These are phyloP conservation scores for Seriola quinqueradiata DNA, from an alignment of 2,113 vertebrate genomes.

Conservation along the genomic window DNA sequence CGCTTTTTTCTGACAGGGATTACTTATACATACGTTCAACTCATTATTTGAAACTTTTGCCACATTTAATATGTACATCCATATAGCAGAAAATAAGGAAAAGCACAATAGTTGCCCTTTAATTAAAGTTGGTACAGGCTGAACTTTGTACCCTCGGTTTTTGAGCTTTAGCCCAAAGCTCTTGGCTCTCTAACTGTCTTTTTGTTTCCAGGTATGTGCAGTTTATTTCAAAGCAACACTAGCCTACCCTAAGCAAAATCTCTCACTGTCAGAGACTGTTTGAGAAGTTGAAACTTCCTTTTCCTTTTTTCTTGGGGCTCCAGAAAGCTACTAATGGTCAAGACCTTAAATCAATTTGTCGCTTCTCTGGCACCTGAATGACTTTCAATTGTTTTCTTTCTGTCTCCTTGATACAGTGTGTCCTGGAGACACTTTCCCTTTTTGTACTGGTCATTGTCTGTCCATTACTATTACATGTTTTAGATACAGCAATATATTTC, in stretches of 20 bases:
- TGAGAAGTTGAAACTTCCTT: constrained; percentile 13
- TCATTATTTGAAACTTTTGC: too few relatives aligned
- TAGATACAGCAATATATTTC: neutral
- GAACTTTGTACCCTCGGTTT: neutral
- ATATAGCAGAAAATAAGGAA: too few relatives aligned
- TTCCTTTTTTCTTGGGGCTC: constrained; percentile 29
- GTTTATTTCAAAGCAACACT: constrained; percentile 23
- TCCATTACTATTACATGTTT: neutral
- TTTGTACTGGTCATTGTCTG: neutral
- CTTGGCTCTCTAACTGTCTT: constrained; percentile 30
- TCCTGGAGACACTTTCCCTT: constrained; percentile 2
- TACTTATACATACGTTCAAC: too few relatives aligned
- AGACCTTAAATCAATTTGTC: constrained; percentile 43
- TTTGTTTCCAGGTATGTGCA: constrained; percentile 7
- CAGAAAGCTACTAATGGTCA: constrained; percentile 13
- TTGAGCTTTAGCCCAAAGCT: neutral
- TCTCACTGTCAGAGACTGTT: constrained; percentile 23
- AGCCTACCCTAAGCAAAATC: constrained; percentile 26
- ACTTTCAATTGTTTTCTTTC: constrained; percentile 16
- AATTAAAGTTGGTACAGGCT: neutral
- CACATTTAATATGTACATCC: too few relatives aligned
- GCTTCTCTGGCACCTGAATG: constrained; percentile 5
- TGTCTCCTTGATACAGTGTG: constrained; percentile 15
- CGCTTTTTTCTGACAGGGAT: too few relatives aligned
- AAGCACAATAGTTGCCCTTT: neutral